Percentiles rank a stretch among this genome's conserved stretches.
These are phyloP conservation scores for Chloropsis hardwickii DNA, from an alignment of 2,113 vertebrate genomes.

Conservation along the genomic window DNA sequence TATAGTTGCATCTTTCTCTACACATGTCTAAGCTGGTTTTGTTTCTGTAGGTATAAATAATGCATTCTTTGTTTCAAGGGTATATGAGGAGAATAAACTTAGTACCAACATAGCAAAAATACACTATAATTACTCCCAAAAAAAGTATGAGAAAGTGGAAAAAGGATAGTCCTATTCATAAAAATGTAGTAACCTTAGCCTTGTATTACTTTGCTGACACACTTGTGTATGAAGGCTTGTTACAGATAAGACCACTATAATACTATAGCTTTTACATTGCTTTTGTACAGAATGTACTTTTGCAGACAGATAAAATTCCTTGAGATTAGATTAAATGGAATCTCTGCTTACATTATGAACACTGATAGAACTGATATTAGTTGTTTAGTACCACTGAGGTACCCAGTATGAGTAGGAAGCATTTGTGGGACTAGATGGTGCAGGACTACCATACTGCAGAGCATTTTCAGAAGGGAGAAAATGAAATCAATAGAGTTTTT, in stretches of 20 bases:
- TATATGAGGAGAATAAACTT: not conserved
- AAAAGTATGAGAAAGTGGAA: not conserved
- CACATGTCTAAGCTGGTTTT: not conserved
- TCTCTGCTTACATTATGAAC: not conserved
- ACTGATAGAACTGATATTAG: not conserved
- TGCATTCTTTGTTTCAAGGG: not conserved
- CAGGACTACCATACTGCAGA: not conserved
- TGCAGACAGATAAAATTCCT: not conserved
- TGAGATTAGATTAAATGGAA: not conserved
- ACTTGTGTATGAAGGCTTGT: not conserved
- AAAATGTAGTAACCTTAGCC: not conserved
- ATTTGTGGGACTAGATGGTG: not conserved
- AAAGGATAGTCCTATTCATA: not conserved
- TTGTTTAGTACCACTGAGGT: not conserved
- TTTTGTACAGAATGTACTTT: not conserved
- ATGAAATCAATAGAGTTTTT: not conserved
- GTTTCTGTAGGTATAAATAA: not conserved
- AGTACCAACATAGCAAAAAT: not conserved
- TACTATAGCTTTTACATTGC: not conserved
- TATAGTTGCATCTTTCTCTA: not conserved
- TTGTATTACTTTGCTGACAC: not conserved
- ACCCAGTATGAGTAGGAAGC: not conserved
- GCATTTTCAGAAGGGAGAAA: not conserved
- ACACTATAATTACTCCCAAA: not conserved
- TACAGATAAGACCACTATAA: not conserved